Conservation (phyloP, 1,140 invertebrate species). For the Andrena cerasifolii region DNA sequence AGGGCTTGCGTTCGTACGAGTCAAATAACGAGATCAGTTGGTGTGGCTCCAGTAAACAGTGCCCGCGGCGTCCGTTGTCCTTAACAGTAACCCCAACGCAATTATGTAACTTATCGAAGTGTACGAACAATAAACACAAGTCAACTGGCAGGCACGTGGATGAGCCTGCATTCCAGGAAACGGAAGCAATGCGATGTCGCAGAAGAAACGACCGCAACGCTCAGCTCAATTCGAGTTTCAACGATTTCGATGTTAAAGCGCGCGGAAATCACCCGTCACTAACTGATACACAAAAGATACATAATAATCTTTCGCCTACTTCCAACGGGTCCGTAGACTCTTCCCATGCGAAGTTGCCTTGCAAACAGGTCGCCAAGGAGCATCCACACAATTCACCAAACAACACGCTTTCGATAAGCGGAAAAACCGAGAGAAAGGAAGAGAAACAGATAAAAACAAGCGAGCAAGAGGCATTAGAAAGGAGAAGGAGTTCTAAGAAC, state of each 20-base stretch:
- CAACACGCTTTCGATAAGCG: background rate
- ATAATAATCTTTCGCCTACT: slow-evolving; percentile 13
- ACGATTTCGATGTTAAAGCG: slow-evolving; percentile 6
- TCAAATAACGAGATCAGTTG: slow-evolving; percentile 51
- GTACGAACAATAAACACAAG: slow-evolving; percentile 54
- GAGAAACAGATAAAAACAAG: slow-evolving; percentile 55
- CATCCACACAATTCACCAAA: slow-evolving; percentile 1
- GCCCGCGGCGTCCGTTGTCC: slow-evolving; percentile 55
- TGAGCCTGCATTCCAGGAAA: slow-evolving; percentile 32
- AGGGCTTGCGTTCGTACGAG: slow-evolving; percentile 42
- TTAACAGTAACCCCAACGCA: slow-evolving; percentile 43
- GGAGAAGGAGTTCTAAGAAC: slow-evolving; percentile 87
- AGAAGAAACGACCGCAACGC: slow-evolving; percentile 59
- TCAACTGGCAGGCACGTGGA: slow-evolving; percentile 48
- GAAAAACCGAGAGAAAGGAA: slow-evolving; percentile 4
- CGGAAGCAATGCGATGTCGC: slow-evolving; percentile 53
- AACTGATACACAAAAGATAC: slow-evolving; percentile 44
- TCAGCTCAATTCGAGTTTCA: slow-evolving; percentile 46
- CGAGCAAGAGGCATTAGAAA: slow-evolving; percentile 73
- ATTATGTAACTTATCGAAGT: slow-evolving; percentile 44
- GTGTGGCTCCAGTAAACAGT: slow-evolving; percentile 26
- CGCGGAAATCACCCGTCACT: slow-evolving; percentile 18
- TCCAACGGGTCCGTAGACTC: background rate
- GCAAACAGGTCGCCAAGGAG: background rate
- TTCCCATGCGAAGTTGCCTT: slow-evolving; percentile 17